Conservation (phyloP, 2,113 vertebrate species). For the Oncorhynchus mykiss region DNA sequence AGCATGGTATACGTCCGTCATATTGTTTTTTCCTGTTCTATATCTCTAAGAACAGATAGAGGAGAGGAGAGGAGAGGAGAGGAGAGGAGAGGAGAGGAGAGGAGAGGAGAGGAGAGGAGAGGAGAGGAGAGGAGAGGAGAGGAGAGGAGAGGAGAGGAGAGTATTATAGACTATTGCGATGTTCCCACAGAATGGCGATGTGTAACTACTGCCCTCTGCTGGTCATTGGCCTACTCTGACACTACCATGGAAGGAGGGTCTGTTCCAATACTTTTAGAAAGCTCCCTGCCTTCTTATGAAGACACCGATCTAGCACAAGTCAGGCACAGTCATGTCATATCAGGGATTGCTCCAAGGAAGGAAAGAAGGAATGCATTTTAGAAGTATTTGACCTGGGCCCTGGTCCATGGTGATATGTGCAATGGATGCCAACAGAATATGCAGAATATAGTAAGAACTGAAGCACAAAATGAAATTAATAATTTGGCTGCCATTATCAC, state of each 20-base stretch:
- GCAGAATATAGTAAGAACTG: background rate
- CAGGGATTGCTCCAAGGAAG: background rate
- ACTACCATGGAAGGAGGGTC: background rate
- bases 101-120: conserved; percentile 12
- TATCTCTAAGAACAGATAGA: background rate
- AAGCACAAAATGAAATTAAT: conserved; percentile 17
- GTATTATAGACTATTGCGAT: background rate
- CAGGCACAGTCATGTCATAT: background rate
- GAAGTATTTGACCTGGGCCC: background rate
- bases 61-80: conserved; percentile 21
- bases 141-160: background rate
- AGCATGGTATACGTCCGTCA: too few relatives aligned
- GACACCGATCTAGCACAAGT: too few relatives aligned
- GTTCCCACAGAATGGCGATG: too few relatives aligned
- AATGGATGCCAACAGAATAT: background rate
- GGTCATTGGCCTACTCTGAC: background rate
- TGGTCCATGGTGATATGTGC: background rate
- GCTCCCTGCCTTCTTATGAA: background rate
- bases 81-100: conserved; percentile 22
- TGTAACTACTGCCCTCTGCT: too few relatives aligned
- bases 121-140: conserved; percentile 26
- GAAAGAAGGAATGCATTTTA: background rate
- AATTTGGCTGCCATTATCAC: background rate
- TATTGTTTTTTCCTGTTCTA: too few relatives aligned
- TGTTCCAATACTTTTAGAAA: conserved; percentile 4